These are phyloP conservation scores for Anneissia japonica DNA, from an alignment of 35 echinoderm and acorn worm genomes.

Conservation along the genomic window DNA sequence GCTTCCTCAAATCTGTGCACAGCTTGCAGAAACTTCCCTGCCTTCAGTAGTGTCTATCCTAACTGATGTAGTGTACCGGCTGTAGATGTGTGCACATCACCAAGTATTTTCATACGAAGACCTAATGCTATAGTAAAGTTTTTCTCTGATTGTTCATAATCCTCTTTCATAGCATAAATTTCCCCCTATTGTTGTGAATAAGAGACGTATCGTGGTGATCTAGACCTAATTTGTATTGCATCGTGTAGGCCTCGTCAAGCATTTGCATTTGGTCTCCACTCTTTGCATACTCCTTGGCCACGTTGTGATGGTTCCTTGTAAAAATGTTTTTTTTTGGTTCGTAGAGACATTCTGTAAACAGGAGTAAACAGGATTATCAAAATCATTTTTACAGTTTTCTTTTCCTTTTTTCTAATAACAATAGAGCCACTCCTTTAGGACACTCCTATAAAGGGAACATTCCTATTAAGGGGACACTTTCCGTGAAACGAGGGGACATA, in stretches of 20 bases:
- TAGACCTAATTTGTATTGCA: constrained; percentile 17
- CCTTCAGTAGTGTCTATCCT: constrained; percentile 7
- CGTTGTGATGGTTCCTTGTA: constrained; percentile 14
- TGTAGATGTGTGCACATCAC: constrained; percentile 9
- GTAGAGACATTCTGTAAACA: background rate
- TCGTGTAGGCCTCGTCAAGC: constrained; percentile 19
- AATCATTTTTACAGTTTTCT: too few relatives aligned
- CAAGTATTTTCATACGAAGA: background rate
- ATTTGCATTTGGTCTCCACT: background rate
- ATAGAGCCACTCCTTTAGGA: too few relatives aligned
- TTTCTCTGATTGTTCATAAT: background rate
- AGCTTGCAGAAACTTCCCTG: background rate
- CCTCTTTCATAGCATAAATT: constrained; percentile 9
- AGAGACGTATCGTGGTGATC: constrained; percentile 29
- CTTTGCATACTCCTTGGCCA: background rate
- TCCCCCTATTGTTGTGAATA: constrained; percentile 21
- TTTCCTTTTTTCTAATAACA: too few relatives aligned
- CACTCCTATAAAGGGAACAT: too few relatives aligned
- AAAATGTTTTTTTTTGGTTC: constrained; percentile 1
- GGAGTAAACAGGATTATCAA: too few relatives aligned
- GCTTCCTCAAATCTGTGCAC: background rate
- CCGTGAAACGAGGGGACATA: too few relatives aligned
- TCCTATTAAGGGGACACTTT: too few relatives aligned
- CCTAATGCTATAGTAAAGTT: constrained; percentile 4
- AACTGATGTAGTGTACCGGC: constrained; percentile 12